Percentiles rank a stretch among this genome's conserved stretches.
phyloP scores from a whole-genome alignment of 2,888 invertebrate genomes.

The Hipparchia semele region DNA sequence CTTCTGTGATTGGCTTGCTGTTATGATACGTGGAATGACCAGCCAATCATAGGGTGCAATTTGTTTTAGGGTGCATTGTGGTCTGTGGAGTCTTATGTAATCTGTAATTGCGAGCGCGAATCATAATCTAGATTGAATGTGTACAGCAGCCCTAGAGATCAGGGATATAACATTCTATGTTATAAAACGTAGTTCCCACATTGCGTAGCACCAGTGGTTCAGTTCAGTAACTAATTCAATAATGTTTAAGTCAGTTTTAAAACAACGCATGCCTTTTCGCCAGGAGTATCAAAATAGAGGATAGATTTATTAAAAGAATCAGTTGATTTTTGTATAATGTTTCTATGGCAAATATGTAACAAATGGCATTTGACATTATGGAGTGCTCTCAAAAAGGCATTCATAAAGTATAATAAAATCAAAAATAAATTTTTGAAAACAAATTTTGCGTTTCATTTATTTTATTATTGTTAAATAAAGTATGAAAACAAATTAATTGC shows the following conservation, averaged over 20 bases:
- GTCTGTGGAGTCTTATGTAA: too few relatives aligned
- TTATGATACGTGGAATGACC: too few relatives aligned
- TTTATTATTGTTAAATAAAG: constrained; percentile 28
- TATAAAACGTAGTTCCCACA: constrained; percentile 27
- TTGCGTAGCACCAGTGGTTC: constrained; percentile 24
- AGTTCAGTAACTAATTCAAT: constrained; percentile 34
- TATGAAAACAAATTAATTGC: constrained; percentile 1
- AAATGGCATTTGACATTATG: constrained; percentile 75
- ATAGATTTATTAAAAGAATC: constrained; percentile 66
- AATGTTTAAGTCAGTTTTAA: constrained; percentile 39
- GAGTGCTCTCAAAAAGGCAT: constrained; percentile 72
- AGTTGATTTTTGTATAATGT: constrained; percentile 78
- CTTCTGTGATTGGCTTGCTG: too few relatives aligned
- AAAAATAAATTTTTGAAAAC: constrained; percentile 71
- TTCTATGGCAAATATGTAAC: constrained; percentile 74
- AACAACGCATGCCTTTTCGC: constrained; percentile 50
- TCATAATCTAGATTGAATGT: too few relatives aligned
- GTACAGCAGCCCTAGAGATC: not conserved
- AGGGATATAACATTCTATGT: constrained; percentile 17
- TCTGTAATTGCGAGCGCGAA: too few relatives aligned
- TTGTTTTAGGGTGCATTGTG: too few relatives aligned
- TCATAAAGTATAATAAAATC: constrained; percentile 79
- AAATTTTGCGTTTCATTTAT: constrained; percentile 51
- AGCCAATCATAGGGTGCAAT: too few relatives aligned
- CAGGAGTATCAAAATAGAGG: constrained; percentile 53